These are phyloP conservation scores for Pelagia noctiluca DNA, from an alignment of 30 jellyfish, hydroid and myxozoan genomes.

Conservation along the genomic window DNA sequence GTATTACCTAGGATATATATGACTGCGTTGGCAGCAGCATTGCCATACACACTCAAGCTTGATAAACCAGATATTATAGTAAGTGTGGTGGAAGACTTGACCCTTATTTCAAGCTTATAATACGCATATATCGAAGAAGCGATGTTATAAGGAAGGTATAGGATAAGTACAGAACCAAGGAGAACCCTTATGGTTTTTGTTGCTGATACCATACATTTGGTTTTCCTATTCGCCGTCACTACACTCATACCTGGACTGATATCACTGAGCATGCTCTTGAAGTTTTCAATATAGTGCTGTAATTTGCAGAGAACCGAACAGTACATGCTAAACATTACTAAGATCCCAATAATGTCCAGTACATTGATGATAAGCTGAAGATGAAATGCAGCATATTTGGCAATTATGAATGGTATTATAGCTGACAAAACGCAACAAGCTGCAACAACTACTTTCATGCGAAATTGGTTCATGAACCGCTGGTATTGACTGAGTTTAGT, in stretches of 20 bases:
- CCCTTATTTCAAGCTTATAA: constrained; percentile 5
- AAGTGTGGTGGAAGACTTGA: background rate
- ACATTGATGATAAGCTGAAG: constrained; percentile 18
- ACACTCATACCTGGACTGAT: no score
- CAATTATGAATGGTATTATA: background rate
- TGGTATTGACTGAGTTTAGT: constrained; percentile 45
- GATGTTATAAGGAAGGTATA: constrained; percentile 48
- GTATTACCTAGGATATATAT: constrained; percentile 45
- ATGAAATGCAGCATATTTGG: background rate
- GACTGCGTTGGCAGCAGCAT: constrained; percentile 55
- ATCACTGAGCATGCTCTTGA: background rate
- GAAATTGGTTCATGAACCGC: constrained; percentile 35
- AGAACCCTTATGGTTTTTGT: constrained; percentile 47
- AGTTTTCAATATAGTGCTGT: background rate
- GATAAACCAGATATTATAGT: background rate
- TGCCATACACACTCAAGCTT: background rate
- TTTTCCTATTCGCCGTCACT: constrained; percentile 11
- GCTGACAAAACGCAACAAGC: constrained; percentile 17
- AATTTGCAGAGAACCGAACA: constrained; percentile 7
- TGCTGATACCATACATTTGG: constrained; percentile 45
- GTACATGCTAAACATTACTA: constrained; percentile 21
- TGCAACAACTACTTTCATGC: constrained; percentile 35
- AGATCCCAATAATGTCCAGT: background rate
- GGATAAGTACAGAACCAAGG: constrained; percentile 35
- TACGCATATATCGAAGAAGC: constrained; percentile 10